Percentiles rank a stretch among this genome's conserved stretches.
Conservation (phyloP, 92 coral and sea anemone genomes). For the Epizoanthus scotinus region DNA sequence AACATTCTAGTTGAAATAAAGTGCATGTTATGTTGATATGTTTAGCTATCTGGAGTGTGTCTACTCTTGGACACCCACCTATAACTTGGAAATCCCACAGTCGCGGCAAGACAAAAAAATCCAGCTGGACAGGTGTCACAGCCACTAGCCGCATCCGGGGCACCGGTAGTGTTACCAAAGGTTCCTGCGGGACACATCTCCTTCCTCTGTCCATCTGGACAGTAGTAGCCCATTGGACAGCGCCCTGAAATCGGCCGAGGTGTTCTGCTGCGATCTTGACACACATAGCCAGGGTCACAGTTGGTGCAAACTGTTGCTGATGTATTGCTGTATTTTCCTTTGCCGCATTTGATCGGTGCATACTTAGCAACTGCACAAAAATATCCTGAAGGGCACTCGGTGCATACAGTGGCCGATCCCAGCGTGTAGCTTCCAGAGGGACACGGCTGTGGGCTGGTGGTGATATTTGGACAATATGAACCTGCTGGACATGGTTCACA, state of each 20-base stretch:
- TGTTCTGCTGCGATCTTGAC: slow-evolving; percentile 77
- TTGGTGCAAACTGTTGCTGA: slow-evolving; percentile 65
- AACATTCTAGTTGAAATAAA: too few species aligned
- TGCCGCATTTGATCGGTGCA: slow-evolving; percentile 80
- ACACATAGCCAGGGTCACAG: slow-evolving; percentile 82
- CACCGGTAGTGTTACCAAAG: slow-evolving; percentile 91
- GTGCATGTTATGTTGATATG: too few species aligned
- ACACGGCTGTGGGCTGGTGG: slow-evolving; percentile 70
- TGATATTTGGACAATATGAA: slow-evolving; percentile 83
- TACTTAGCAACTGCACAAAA: slow-evolving; percentile 52
- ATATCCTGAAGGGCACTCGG: slow-evolving; percentile 91
- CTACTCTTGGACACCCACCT: slow-evolving; percentile 48
- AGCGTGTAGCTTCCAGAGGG: slow-evolving; percentile 75
- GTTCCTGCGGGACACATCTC: slow-evolving; percentile 89
- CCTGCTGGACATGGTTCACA: slow-evolving; percentile 92
- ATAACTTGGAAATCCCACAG: slow-evolving; percentile 82
- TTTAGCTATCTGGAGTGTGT: background rate
- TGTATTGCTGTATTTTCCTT: slow-evolving; percentile 87
- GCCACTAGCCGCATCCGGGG: slow-evolving; percentile 70
- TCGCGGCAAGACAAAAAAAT: slow-evolving; percentile 84
- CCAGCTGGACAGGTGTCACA: slow-evolving; percentile 94
- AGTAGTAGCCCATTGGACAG: slow-evolving; percentile 84
- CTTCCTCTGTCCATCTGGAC: slow-evolving; percentile 77
- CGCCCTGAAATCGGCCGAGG: slow-evolving; percentile 82
- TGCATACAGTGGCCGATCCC: slow-evolving; percentile 78